Evolutionary conservation across 2,113 vertebrate genomes (phyloP), one percentile per base, ranked within the genome.

Genomic region (Caretta caretta): DNA sequence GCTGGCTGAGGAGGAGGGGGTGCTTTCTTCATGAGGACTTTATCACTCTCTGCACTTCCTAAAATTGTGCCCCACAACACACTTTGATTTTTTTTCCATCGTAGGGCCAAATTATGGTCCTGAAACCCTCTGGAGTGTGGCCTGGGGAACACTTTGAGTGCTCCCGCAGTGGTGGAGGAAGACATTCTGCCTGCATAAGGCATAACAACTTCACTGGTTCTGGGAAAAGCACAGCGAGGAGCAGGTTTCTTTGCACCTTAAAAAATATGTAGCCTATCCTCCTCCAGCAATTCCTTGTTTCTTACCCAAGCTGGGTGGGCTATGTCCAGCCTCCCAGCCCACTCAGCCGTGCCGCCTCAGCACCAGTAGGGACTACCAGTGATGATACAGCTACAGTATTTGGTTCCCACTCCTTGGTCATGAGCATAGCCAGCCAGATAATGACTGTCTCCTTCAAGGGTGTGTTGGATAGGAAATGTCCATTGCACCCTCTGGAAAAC

Each of bases 381-480:
- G 8, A 69, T 17, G 57, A 84, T 69, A 50, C 75, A 86, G 56
- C 56, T 53, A 5, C 42, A 42, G 42, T 42, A 53, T 80, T 25
- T 62, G 69, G 10, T 38, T 57, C 49, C 80, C 87, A 59, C 86
- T 65, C 8, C 69, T 88, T 38, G 86, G 87, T 84, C 59, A 35
- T 84, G 79, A 78, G 72, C 86, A 83, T 84, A 93, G 59, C 46
- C 84, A 93, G 59, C 49, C 84, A 96, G 83, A 57, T 93, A 46
- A 75, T 42, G 46, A 1, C 50, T 86, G 82, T 90, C 91, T 94
- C 35, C 85, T 88, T 2, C 1, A 1, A 27, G 80, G 84, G 14
- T 91, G 35, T 89, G 59, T 89, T 83, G 84, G 90, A 72, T 83
- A 62, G 86, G 92, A 96, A 94, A 65, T 83, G 59, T 72, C 72